Evolutionary conservation across 2,797 vertebrate species (phyloP).

Genomic region (Clarias pachynema): DNA sequence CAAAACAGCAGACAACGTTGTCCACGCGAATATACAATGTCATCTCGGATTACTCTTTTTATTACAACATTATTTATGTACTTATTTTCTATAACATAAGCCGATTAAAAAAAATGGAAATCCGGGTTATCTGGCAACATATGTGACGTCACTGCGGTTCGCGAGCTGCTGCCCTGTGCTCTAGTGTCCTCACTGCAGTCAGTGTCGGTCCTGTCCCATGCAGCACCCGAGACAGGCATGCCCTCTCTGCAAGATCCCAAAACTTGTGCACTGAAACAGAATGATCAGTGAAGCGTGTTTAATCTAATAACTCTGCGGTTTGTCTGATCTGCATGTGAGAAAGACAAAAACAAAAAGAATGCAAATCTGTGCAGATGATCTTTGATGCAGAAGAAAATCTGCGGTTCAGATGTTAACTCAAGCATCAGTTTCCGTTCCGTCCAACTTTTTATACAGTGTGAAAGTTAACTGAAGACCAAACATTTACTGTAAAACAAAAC

Average conservation of each 20-base stretch:
- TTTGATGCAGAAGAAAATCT: not conserved
- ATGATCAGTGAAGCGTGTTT: not conserved
- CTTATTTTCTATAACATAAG: too few relatives aligned
- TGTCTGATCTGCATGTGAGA: not conserved
- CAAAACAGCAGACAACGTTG: not conserved
- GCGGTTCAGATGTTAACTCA: not conserved
- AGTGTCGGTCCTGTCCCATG: not conserved
- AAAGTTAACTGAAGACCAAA: not conserved
- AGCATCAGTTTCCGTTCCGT: not conserved
- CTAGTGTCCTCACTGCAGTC: not conserved
- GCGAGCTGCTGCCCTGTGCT: not conserved
- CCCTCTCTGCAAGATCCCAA: not conserved
- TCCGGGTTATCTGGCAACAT: conserved; percentile 12
- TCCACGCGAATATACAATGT: too few relatives aligned
- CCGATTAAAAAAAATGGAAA: not conserved
- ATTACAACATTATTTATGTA: not conserved
- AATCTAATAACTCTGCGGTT: not conserved
- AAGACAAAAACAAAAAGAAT: not conserved
- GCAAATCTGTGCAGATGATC: not conserved
- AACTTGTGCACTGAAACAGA: not conserved
- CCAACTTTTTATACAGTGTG: not conserved
- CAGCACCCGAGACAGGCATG: not conserved
- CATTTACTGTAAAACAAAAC: not conserved
- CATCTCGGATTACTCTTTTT: not conserved
- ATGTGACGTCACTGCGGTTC: conserved; percentile 1